Conservation (phyloP, 2,888 invertebrate genomes). For the Antheraea yamamai region DNA sequence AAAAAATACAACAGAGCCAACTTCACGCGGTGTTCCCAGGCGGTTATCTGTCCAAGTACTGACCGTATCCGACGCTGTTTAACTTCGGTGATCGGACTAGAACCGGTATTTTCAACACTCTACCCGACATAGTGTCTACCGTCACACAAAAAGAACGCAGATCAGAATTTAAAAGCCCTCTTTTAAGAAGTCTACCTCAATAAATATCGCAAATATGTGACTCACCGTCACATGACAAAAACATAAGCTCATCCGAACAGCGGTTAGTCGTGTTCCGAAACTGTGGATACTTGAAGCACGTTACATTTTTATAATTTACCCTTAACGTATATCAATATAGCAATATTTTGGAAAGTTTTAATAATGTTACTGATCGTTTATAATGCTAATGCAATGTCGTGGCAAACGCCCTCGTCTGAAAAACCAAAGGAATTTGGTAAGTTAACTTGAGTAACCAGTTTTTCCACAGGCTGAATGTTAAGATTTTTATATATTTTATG, state of each 20-base stretch:
- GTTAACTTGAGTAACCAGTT: not conserved
- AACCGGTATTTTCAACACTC: no score
- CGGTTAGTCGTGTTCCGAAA: slow-evolving; percentile 48
- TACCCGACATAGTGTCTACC: no score
- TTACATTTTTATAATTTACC: not conserved
- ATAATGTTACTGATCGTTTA: not conserved
- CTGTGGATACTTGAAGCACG: slow-evolving; percentile 23
- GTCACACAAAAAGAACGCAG: no score
- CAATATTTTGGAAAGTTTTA: not conserved
- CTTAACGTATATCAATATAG: no score
- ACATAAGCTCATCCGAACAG: slow-evolving; percentile 42
- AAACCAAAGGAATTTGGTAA: not conserved
- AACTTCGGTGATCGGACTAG: no score
- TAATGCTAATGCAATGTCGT: not conserved
- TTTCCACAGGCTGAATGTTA: not conserved
- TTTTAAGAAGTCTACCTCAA: not conserved
- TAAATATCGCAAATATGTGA: slow-evolving; percentile 41
- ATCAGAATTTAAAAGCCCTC: no score
- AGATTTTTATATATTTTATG: not conserved
- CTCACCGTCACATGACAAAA: slow-evolving; percentile 56
- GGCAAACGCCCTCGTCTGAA: not conserved
- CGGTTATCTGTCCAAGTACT: no score
- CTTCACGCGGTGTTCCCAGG: no score
- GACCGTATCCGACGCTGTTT: no score
- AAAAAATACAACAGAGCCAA: no score